Conservation (phyloP, 2,888 invertebrate genomes). For the Volucella bombylans region DNA sequence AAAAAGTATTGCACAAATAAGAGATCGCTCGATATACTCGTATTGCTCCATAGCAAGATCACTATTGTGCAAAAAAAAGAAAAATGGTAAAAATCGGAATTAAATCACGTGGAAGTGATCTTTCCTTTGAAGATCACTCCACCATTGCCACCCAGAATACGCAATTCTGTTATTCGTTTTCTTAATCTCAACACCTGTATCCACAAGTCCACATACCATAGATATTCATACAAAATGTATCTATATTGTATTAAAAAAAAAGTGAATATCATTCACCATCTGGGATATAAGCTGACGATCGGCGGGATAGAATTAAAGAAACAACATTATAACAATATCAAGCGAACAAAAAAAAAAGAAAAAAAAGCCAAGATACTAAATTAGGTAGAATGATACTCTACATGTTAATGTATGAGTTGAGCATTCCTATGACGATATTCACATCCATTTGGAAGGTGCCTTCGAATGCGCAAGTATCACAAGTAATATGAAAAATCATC, state of each 20-base stretch:
- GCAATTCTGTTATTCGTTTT: conserved; percentile 38
- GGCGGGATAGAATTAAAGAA: conserved; percentile 62
- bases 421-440: conserved; percentile 59
- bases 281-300: conserved; percentile 65
- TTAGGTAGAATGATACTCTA: conserved; percentile 37
- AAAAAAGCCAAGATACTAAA: conserved; percentile 41
- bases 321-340: conserved; percentile 62
- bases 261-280: conserved; percentile 65
- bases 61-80: not conserved
- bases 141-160: conserved; percentile 68
- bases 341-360: conserved; percentile 15
- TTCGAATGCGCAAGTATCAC: conserved; percentile 10
- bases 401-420: conserved; percentile 27
- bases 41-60: not conserved
- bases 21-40: conserved; percentile 49
- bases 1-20: conserved; percentile 4
- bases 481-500: conserved; percentile 69
- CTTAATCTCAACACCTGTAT: conserved; percentile 68
- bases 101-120: conserved; percentile 68
- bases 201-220: conserved; percentile 23
- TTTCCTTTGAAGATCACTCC: conserved; percentile 25
- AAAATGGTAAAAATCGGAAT: conserved; percentile 10
- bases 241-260: conserved; percentile 30
- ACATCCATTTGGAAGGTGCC: conserved; percentile 35
- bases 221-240: conserved; percentile 41